Conservation (phyloP, 2,113 vertebrate genomes). For the Urocolius indicus region DNA sequence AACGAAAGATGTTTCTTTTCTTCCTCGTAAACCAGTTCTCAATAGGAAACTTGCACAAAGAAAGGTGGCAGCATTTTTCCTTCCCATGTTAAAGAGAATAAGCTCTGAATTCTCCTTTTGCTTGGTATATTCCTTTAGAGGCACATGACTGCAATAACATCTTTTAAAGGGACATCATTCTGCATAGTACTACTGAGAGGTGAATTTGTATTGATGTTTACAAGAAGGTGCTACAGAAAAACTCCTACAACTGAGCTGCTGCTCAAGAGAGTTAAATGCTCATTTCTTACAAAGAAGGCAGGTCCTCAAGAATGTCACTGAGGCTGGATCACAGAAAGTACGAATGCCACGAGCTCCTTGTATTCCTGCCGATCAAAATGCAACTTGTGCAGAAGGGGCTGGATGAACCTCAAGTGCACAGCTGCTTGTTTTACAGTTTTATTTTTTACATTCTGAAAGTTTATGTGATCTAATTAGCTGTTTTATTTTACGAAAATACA, state of each 20-base stretch:
- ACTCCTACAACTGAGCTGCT: neutral
- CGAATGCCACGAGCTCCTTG: neutral
- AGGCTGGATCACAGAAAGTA: neutral
- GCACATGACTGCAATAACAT: neutral
- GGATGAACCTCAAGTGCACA: constrained; percentile 59
- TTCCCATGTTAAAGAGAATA: neutral
- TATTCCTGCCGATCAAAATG: neutral
- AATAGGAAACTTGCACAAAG: neutral
- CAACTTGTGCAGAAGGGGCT: neutral
- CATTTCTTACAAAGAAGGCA: neutral
- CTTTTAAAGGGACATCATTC: neutral
- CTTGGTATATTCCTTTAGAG: neutral
- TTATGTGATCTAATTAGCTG: constrained; percentile 62
- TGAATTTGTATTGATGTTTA: neutral
- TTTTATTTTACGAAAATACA: constrained; percentile 63
- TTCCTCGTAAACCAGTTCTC: neutral
- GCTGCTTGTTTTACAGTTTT: constrained; percentile 61
- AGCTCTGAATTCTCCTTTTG: neutral
- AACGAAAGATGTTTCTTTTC: neutral
- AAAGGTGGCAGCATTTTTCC: neutral
- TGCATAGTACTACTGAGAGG: neutral
- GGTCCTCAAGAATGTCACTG: neutral
- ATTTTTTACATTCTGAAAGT: constrained; percentile 66
- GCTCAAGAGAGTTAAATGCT: neutral
- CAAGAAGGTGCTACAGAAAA: neutral